Percentiles rank a stretch among this genome's conserved stretches.
Evolutionary conservation across 2,797 vertebrate species (phyloP).

Genomic region (Gobionotothen gibberifrons): DNA sequence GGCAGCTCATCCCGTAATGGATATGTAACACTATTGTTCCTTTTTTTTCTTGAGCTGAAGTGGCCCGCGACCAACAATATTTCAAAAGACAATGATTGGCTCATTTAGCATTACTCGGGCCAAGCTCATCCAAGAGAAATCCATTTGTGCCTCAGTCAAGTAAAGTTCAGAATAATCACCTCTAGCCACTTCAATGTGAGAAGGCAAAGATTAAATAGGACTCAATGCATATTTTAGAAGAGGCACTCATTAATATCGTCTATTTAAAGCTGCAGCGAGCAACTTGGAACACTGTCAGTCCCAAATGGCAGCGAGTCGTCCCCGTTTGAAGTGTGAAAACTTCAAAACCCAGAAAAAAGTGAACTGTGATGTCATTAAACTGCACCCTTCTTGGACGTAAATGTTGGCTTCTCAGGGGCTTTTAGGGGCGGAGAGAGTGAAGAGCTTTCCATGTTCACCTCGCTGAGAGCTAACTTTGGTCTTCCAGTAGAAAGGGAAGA

Average conservation of each 20-base stretch:
- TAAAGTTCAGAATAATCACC: constrained; percentile 64
- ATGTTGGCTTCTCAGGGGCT: too few relatives aligned
- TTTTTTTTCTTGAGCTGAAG: constrained; percentile 29
- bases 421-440: too few relatives aligned
- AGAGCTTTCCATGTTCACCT: too few relatives aligned
- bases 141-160: constrained; percentile 53
- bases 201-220: constrained; percentile 63
- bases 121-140: constrained; percentile 46
- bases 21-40: constrained; percentile 46
- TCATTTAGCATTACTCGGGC: constrained; percentile 33
- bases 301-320: constrained; percentile 45
- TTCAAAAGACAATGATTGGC: constrained; percentile 62
- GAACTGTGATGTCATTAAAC: constrained; percentile 43
- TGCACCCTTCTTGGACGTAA: too few relatives aligned
- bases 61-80: constrained; percentile 51
- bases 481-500: neutral
- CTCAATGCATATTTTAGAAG: constrained; percentile 63
- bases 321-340: constrained; percentile 55
- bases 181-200: constrained; percentile 27
- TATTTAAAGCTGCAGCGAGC: constrained; percentile 62
- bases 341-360: constrained; percentile 42
- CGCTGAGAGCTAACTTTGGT: too few relatives aligned
- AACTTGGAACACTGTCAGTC: constrained; percentile 44
- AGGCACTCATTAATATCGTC: constrained; percentile 62
- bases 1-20: constrained; percentile 44